Evolutionary conservation across 2,797 vertebrate species (phyloP), one percentile per base, ranked within the genome.

Genomic region (Poecilia velifera): DNA sequence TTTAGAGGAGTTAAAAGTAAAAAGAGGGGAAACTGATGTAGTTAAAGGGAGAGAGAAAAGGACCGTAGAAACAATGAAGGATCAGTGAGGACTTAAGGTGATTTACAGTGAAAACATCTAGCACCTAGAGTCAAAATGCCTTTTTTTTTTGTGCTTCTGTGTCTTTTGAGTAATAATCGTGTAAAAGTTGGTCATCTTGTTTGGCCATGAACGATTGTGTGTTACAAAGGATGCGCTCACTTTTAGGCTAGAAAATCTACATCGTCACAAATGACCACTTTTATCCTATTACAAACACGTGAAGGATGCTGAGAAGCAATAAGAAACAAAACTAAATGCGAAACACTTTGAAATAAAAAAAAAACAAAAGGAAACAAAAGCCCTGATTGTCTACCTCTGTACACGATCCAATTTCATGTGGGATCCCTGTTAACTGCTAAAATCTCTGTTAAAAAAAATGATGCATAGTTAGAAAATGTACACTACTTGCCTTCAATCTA

Each of bases 401-500:
- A 92, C 92, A 93, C 91, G 81, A 94, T 91, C 86, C 89, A 91
- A 92, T 91, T 85, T 90, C 81, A 89, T 73, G 90, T 85, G 87
- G 92, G 89, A 94, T 72, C 89, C 64, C 88, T 86, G 89, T n/a
- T 43, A n/a, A 91, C 90, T 81, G 87, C 93, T 94, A 95, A 95
- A 96, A 96, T 95, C 91, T 96, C 92, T 90, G 18, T 51, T 20
- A 22, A 51, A 51, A 51, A 93, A 94, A 95, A 93, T 51, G 14
- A 96, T 96, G 96, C 96, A 96, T 96, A 96, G 96, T 94, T 95
- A 93, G 86, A 94, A 94, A 94, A 94, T 84, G 90, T 89, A 91
- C 89, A 92, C 90, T 90, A 91, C 86, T 91, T 68, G 71, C 86
- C 93, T 90, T 88, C 85, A 88, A 93, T 90, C 87, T 83, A 82